These are phyloP conservation scores for Cantharis nigra DNA, from an alignment of 2,888 invertebrate species.

Conservation along the genomic window DNA sequence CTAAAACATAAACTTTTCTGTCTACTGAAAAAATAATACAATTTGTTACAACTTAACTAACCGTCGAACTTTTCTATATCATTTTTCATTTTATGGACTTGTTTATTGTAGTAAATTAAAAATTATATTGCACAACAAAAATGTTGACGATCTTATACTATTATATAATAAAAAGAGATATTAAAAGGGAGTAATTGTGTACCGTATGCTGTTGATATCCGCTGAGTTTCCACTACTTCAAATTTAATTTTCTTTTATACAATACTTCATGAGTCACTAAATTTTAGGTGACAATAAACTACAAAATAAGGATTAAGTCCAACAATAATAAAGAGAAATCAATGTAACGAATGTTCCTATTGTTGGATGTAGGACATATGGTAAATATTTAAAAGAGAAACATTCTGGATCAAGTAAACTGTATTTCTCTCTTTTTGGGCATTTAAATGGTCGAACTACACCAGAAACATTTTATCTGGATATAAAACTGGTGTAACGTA, in stretches of 20 bases:
- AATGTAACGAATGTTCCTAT: background rate
- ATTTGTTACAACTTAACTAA: background rate
- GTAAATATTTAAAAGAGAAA: background rate
- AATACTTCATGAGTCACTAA: background rate
- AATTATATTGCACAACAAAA: background rate
- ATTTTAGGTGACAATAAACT: background rate
- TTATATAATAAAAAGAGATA: background rate
- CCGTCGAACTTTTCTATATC: background rate
- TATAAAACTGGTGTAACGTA: background rate
- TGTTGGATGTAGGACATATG: background rate
- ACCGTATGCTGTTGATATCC: background rate
- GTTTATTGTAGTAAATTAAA: background rate
- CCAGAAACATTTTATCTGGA: background rate
- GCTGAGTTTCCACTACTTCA: background rate
- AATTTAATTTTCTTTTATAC: background rate
- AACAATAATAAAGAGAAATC: slow-evolving; percentile 4
- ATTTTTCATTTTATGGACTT: background rate
- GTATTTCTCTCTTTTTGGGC: background rate
- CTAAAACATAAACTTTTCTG: background rate
- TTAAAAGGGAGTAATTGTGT: background rate
- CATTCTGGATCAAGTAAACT: background rate
- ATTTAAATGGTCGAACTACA: background rate
- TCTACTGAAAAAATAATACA: background rate
- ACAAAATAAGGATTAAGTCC: background rate
- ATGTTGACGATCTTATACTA: background rate